phyloP scores from a whole-genome alignment of 2,888 invertebrate species.

The Trypoxylon attenuatum region DNA sequence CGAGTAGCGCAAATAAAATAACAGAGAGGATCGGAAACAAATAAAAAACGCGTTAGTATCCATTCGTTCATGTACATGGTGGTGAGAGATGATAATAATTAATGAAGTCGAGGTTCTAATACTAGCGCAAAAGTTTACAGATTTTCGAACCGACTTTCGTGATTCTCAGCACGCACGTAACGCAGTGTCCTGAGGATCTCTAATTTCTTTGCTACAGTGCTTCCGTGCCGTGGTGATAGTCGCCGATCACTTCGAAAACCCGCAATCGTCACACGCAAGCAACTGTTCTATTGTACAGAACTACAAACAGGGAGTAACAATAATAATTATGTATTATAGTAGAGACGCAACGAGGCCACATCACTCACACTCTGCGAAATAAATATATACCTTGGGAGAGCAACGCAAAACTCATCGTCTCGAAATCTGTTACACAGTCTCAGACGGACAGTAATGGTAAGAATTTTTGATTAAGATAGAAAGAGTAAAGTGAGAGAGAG shows the following conservation, averaged over 20 bases:
- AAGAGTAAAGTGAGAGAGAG: no score
- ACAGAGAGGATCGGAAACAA: slow-evolving; percentile 74
- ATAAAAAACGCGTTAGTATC: slow-evolving; percentile 74
- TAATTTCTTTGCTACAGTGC: slow-evolving; percentile 11
- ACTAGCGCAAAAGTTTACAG: slow-evolving; percentile 48
- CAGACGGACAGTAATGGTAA: no score
- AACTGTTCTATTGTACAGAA: slow-evolving; percentile 51
- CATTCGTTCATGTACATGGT: slow-evolving; percentile 60
- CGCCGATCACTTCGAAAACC: slow-evolving; percentile 53
- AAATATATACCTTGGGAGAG: slow-evolving; percentile 45
- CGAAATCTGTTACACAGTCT: slow-evolving; percentile 49
- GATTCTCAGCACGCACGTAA: slow-evolving; percentile 4
- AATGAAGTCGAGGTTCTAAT: slow-evolving; percentile 54
- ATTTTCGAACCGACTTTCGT: slow-evolving; percentile 56
- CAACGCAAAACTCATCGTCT: slow-evolving; percentile 41
- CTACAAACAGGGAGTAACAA: slow-evolving; percentile 61
- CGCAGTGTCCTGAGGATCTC: no score
- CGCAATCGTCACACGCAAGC: slow-evolving; percentile 51
- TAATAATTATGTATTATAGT: slow-evolving; percentile 74
- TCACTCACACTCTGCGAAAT: slow-evolving; percentile 68
- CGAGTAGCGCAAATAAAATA: slow-evolving; percentile 75
- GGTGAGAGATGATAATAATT: slow-evolving; percentile 56
- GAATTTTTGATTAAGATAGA: no score
- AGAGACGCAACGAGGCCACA: slow-evolving; percentile 63
- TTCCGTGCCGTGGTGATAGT: slow-evolving; percentile 20